phyloP scores from a whole-genome alignment of 2,888 invertebrate species.

The Mystacides longicornis region DNA sequence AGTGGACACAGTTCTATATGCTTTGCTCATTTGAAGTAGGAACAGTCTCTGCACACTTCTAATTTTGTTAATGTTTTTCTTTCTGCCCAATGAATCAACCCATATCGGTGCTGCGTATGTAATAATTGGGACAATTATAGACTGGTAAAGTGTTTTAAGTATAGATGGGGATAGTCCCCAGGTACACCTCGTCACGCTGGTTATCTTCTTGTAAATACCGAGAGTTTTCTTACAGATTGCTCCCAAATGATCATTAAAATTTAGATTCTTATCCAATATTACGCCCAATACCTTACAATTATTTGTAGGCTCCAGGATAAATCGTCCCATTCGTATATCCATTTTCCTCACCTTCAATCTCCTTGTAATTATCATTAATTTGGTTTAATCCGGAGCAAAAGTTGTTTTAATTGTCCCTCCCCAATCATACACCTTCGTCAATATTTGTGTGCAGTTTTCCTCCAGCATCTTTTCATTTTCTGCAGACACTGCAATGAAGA shows the following conservation, averaged over 20 bases:
- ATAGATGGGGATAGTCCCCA: background rate
- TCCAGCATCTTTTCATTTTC: background rate
- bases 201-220: background rate
- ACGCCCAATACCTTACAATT: background rate
- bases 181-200: background rate
- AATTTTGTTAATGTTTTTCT: too few relatives aligned
- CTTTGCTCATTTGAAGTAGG: background rate
- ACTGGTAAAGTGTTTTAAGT: background rate
- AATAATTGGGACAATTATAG: background rate
- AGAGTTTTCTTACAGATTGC: background rate
- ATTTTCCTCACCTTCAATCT: background rate
- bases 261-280: background rate
- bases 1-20: background rate
- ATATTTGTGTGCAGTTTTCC: background rate
- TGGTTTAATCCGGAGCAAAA: background rate
- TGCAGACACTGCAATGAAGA: background rate
- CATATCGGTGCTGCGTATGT: background rate
- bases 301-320: background rate
- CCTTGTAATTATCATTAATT: background rate
- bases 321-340: background rate
- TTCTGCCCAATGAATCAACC: too few relatives aligned
- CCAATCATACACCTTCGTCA: background rate
- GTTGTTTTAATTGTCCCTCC: background rate
- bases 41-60: background rate
- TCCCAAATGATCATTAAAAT: background rate